phyloP scores from a whole-genome alignment of 2,888 invertebrate genomes.

The Germaria angustata region DNA sequence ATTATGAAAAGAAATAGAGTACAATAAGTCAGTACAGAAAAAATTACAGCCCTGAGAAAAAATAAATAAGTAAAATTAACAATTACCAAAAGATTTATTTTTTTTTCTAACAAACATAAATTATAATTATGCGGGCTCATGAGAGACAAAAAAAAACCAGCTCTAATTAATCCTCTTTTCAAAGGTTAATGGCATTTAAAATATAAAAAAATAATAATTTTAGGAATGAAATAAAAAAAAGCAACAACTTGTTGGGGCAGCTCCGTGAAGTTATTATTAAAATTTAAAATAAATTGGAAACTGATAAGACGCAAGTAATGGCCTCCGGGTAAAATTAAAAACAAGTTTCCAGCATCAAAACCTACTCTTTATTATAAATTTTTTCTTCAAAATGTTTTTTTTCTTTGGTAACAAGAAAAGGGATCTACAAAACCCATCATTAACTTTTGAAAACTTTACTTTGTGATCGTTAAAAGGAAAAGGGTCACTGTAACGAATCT shows the following conservation, averaged over 20 bases:
- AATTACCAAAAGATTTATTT: neutral
- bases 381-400: neutral
- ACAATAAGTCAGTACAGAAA: neutral
- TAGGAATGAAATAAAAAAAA: neutral
- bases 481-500: slow-evolving; percentile 53
- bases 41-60: neutral
- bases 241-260: neutral
- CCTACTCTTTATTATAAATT: neutral
- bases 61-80: neutral
- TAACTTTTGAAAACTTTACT: slow-evolving; percentile 31
- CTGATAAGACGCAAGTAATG: neutral
- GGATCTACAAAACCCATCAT: slow-evolving; percentile 18
- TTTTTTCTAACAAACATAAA: neutral
- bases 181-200: slow-evolving; percentile 14
- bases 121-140: slow-evolving; percentile 18
- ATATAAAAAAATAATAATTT: neutral
- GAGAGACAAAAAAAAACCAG: neutral
- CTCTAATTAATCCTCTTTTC: neutral
- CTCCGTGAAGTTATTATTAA: slow-evolving; percentile 7
- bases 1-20: neutral
- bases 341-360: slow-evolving; percentile 6
- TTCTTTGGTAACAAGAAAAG: neutral
- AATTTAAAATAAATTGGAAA: neutral
- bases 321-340: neutral
- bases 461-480: slow-evolving; percentile 14